Evolutionary conservation across 2,888 invertebrate genomes (phyloP).

Genomic region (Gibbula magus): DNA sequence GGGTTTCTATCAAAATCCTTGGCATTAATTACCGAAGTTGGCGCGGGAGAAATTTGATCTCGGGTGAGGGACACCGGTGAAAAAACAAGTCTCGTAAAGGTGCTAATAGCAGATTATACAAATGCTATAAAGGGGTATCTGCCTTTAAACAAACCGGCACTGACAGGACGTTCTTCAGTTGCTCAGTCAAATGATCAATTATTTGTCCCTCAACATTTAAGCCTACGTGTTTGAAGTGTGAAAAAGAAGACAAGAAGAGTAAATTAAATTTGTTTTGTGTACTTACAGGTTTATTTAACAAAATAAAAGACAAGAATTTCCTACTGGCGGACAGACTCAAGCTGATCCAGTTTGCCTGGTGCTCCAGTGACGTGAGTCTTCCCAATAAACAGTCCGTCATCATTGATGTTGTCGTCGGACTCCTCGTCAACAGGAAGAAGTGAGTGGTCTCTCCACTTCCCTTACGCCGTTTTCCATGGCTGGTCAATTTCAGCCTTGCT

Average conservation of each 20-base stretch:
- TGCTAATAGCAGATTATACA: too few relatives aligned
- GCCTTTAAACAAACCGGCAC: too few relatives aligned
- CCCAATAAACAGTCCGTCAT: constrained; percentile 63
- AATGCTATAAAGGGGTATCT: too few relatives aligned
- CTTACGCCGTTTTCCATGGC: too few relatives aligned
- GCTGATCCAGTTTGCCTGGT: constrained; percentile 54
- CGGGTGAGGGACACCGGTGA: too few relatives aligned
- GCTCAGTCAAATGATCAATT: too few relatives aligned
- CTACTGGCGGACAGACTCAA: constrained; percentile 48
- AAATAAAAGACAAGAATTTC: constrained; percentile 49
- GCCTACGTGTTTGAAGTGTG: background rate
- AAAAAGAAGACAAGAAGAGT: background rate
- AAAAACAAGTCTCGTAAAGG: too few relatives aligned
- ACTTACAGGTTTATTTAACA: constrained; percentile 51
- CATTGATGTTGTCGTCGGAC: constrained; percentile 52
- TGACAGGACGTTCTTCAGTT: too few relatives aligned
- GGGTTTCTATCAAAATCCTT: too few relatives aligned
- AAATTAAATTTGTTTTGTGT: background rate
- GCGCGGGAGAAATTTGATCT: too few relatives aligned
- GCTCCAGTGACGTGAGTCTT: constrained; percentile 46
- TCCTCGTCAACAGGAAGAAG: constrained; percentile 60
- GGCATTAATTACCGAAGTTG: too few relatives aligned
- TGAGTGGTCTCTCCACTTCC: constrained; percentile 40
- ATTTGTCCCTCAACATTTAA: background rate
- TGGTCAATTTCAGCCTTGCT: too few relatives aligned